Base-by-base conservation (phyloP, 1,140 invertebrate genomes). In the Myzus persicae region DNA sequence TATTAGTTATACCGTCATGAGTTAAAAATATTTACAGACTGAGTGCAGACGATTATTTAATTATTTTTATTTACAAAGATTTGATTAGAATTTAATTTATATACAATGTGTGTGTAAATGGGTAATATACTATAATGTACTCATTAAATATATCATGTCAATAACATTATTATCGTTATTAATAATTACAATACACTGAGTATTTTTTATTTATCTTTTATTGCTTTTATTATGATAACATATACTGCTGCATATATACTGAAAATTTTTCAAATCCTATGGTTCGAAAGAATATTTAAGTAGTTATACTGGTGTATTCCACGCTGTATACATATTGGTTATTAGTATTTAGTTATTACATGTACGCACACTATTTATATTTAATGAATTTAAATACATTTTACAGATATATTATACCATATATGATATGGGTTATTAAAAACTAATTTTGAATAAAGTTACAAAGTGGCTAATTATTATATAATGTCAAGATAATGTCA, bases 401-500 rank as follows among this genome's bases (percentile, higher is more conserved):
- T 76, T 76, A 76, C 59, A 76, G 18, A 76, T 76, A n/a, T 76
- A n/a, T 18, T 76, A n/a, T 18, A 76, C 59, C 4, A 67, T n/a
- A 67, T 67, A 20, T 18, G 18, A n/a, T n/a, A 31, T 76, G 18
- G 31, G n/a, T 76, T 76, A 76, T 76, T 76, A 76, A 76, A 76
- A 76, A 76, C 31, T 76, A n/a, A 76, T 76, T 76, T 76, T 76
- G 14, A 18, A 76, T n/a, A 36, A 76, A 76, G 31, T n/a, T 76
- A n/a, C 31, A 18, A 76, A 18, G 59, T 3, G 31, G 14, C 59
- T 76, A 76, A 76, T 76, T 76, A 67, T 67, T n/a, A 67, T n/a
- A 76, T 76, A 76, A 76, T 76, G 59, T 76, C 31, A 76, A 76
- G n/a, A n/a, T n/a, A 76, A 76, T 76, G 59, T 76, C 59, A 76